Evolutionary conservation across 1,140 invertebrate genomes (phyloP).

Genomic region (Carcinoscorpius rotundicauda): DNA sequence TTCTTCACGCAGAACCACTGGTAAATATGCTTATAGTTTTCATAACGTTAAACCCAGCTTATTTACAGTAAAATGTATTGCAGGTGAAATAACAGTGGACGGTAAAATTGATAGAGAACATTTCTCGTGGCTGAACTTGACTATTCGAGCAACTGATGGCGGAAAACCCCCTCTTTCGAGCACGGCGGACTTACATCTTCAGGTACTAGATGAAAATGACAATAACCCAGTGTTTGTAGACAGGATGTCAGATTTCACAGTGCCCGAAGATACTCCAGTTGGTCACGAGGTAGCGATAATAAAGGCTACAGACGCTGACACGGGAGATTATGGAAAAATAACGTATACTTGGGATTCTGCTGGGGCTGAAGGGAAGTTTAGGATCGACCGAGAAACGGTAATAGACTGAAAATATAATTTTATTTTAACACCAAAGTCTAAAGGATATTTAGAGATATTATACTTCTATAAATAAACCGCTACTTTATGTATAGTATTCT

Average conservation of each 20-base stretch:
- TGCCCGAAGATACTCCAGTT: constrained; percentile 60
- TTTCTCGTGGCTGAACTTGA: constrained; percentile 75
- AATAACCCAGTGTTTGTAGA: constrained; percentile 76
- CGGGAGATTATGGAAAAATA: constrained; percentile 76
- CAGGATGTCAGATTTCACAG: constrained; percentile 47
- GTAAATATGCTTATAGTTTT: too few relatives aligned
- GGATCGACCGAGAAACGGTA: constrained; percentile 62
- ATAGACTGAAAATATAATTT: not conserved
- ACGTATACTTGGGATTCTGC: constrained; percentile 74
- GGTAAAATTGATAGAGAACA: constrained; percentile 76
- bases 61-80: not conserved
- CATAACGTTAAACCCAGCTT: too few relatives aligned
- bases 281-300: constrained; percentile 56
- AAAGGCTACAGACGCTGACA: constrained; percentile 66
- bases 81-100: constrained; percentile 63
- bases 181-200: constrained; percentile 47
- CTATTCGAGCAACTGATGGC: constrained; percentile 69
- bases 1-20: too few relatives aligned
- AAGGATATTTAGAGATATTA: too few relatives aligned
- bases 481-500: too few relatives aligned
- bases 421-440: too few relatives aligned
- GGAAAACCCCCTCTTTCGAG: constrained; percentile 58
- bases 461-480: too few relatives aligned
- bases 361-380: constrained; percentile 47
- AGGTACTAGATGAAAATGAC: constrained; percentile 79